These are phyloP conservation scores for Pluvialis apricaria DNA, from an alignment of 2,113 vertebrate genomes.

Conservation along the genomic window DNA sequence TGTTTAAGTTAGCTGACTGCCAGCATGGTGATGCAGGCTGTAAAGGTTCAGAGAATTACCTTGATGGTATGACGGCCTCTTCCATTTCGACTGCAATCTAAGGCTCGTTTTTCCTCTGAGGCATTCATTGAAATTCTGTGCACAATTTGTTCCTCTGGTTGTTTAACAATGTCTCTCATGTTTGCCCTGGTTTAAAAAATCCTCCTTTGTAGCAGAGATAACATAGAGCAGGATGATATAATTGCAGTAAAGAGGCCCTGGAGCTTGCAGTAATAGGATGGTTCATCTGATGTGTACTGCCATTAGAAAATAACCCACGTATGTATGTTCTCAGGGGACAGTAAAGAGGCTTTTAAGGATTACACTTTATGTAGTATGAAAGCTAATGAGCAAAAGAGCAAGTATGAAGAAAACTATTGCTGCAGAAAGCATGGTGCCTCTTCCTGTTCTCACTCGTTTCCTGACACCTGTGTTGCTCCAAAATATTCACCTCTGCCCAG, in stretches of 20 bases:
- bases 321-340: slow-evolving; percentile 66
- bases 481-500: not conserved
- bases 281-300: slow-evolving; percentile 69
- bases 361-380: slow-evolving; percentile 59
- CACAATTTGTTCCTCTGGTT: slow-evolving; percentile 64
- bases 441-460: not conserved
- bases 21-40: slow-evolving; percentile 33
- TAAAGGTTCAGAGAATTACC: slow-evolving; percentile 65
- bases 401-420: slow-evolving; percentile 20
- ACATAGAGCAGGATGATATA: slow-evolving; percentile 66
- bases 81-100: slow-evolving; percentile 64
- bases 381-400: slow-evolving; percentile 71
- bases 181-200: slow-evolving; percentile 70
- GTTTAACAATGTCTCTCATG: slow-evolving; percentile 75
- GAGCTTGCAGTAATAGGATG: slow-evolving; percentile 67
- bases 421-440: not conserved
- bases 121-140: slow-evolving; percentile 67
- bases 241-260: slow-evolving; percentile 71
- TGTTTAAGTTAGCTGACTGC: slow-evolving; percentile 41
- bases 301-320: slow-evolving; percentile 68
- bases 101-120: slow-evolving; percentile 50
- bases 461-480: not conserved
- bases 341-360: slow-evolving; percentile 75
- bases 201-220: slow-evolving; percentile 69
- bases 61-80: slow-evolving; percentile 53